These are phyloP conservation scores for Entomobrya multifasciata DNA, from an alignment of 2,888 invertebrate species.

Conservation along the genomic window DNA sequence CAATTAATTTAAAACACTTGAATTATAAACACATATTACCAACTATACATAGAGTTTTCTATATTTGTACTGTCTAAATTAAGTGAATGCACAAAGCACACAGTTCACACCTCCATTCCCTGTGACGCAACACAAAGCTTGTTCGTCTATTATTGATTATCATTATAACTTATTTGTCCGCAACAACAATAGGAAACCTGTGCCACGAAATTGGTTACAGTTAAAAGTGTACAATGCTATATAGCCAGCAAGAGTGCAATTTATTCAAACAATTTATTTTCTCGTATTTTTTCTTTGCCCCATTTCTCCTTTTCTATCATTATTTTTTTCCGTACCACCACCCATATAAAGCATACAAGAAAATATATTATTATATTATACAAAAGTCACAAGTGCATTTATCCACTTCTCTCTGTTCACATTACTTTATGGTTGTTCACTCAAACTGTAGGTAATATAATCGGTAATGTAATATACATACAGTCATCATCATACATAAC, in stretches of 20 bases:
- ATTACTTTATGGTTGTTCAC: slow-evolving; percentile 54
- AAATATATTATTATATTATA: neutral
- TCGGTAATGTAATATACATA: slow-evolving; percentile 20
- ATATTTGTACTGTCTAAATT: no score
- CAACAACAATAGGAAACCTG: no score
- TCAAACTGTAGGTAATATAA: slow-evolving; percentile 42
- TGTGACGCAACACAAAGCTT: no score
- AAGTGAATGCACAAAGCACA: no score
- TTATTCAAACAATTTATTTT: slow-evolving; percentile 71
- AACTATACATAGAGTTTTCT: no score
- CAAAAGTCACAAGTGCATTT: neutral
- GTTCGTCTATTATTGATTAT: no score
- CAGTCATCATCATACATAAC: slow-evolving; percentile 26
- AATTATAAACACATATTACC: no score
- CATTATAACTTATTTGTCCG: no score
- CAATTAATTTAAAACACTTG: no score
- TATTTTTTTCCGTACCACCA: neutral
- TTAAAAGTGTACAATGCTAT: no score
- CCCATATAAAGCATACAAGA: neutral
- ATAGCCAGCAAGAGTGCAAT: slow-evolving; percentile 60
- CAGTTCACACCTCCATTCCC: no score
- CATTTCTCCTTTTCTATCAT: slow-evolving; percentile 40
- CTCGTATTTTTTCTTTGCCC: slow-evolving; percentile 63
- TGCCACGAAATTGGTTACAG: no score
- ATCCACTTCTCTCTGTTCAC: neutral